phyloP scores from a whole-genome alignment of 1,140 invertebrate genomes.

The Hyphantria cunea region DNA sequence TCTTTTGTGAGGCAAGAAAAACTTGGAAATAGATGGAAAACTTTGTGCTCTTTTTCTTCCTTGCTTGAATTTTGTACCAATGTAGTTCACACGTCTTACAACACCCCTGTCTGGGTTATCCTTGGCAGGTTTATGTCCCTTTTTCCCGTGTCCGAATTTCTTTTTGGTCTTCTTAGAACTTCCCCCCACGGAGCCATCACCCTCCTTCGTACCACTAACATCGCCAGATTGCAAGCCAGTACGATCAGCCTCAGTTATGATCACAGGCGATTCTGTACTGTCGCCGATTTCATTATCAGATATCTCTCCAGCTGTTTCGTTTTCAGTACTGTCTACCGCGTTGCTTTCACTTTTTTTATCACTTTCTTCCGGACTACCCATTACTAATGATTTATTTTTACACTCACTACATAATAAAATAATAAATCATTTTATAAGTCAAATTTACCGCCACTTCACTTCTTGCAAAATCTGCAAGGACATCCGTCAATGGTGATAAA shows the following conservation, averaged over 20 bases:
- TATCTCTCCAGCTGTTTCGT: slow-evolving; percentile 53
- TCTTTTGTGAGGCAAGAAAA: slow-evolving; percentile 85
- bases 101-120: slow-evolving; percentile 66
- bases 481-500: slow-evolving; percentile 79
- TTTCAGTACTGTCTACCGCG: slow-evolving; percentile 84
- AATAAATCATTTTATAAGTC: slow-evolving; percentile 53
- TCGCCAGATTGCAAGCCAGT: slow-evolving; percentile 15
- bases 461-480: slow-evolving; percentile 76
- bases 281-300: slow-evolving; percentile 59
- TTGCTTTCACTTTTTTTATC: slow-evolving; percentile 89
- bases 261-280: slow-evolving; percentile 44
- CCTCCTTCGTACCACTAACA: slow-evolving; percentile 59
- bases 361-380: slow-evolving; percentile 70
- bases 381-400: slow-evolving; percentile 45
- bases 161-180: slow-evolving; percentile 70
- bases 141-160: slow-evolving; percentile 74
- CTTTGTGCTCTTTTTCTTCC: slow-evolving; percentile 73
- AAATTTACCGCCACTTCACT: slow-evolving; percentile 76
- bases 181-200: slow-evolving; percentile 40
- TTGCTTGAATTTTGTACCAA: slow-evolving; percentile 71
- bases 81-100: slow-evolving; percentile 67
- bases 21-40: slow-evolving; percentile 81
- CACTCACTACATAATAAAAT: slow-evolving; percentile 44
- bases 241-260: slow-evolving; percentile 36
- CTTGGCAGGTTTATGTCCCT: slow-evolving; percentile 62